Base-by-base conservation (phyloP, 2,888 invertebrate genomes). In the Chromoteleia sp. region DNA sequence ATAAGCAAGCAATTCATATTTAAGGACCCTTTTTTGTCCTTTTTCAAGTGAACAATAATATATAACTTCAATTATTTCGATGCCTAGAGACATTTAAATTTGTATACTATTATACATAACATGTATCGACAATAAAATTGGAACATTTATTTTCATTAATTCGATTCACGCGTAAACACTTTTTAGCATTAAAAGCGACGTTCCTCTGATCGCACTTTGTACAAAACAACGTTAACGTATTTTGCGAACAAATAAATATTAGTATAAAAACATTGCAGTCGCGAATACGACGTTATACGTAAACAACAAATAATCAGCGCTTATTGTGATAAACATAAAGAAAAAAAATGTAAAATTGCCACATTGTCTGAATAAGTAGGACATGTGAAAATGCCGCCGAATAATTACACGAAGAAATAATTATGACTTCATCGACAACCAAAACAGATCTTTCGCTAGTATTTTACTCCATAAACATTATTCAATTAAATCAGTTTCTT, bases 361-460 rank as follows among this genome's bases (percentile, higher is more conserved):
- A 68, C 68, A 68, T 56, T 56, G 54, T 56, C 12, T 12, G 56
- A 12, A 33, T 56, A 68, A 68, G 43, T 68, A 7, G 68, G 56
- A 68, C 68, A 68, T 56, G 54, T 25, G 54, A 54, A 68, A 68
- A 68, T 39, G 43, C 12, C 17, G 15, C 43, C 54, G 43, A 56
- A 68, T 41, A 56, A 56, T 68, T 68, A 33, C 43, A 17, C 36
- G 6, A 48, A 41, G 48, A 10, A 63, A 41, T 68, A 68, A 54
- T 68, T 48, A 21, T 19, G 21, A 50, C 29, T 50, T 12, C 48
- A 56, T 43, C 14, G 43, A 68, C 43, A 54, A 43, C 15, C 50
- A 39, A 54, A 54, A 21, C 14, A 17, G 0, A 63, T 50, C 19
- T 63, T 63, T 48, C 21, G 14, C 25, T 25, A 2, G 2, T 4